phyloP scores from a whole-genome alignment of 1,140 invertebrate genomes.

The Harpegnathos saltator region DNA sequence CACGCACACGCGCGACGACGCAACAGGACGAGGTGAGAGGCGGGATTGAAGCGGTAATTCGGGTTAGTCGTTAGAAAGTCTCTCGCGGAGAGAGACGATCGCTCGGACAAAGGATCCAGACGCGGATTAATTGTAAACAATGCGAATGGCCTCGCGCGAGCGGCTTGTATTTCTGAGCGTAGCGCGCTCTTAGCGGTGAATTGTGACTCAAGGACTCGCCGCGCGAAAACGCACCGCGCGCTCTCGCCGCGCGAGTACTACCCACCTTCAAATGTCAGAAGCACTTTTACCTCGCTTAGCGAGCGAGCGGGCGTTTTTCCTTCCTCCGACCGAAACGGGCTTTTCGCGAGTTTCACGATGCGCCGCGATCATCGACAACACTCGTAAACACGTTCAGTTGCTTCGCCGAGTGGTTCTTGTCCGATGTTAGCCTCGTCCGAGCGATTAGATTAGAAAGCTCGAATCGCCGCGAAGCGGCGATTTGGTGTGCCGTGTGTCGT shows the following conservation, averaged over 20 bases:
- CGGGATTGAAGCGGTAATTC: no score
- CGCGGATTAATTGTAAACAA: conserved; percentile 52
- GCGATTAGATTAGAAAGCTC: no score
- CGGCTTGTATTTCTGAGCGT: conserved; percentile 54
- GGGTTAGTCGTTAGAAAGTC: no score
- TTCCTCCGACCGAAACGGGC: neutral
- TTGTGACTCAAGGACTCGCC: conserved; percentile 63
- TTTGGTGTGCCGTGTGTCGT: no score
- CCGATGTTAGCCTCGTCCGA: no score
- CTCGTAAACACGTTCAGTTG: conserved; percentile 50
- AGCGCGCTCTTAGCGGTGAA: conserved; percentile 10
- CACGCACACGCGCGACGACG: no score
- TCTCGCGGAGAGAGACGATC: no score
- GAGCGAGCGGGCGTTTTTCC: neutral
- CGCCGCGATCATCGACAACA: conserved; percentile 33
- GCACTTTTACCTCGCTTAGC: conserved; percentile 36
- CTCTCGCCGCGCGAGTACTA: conserved; percentile 28
- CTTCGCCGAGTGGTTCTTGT: neutral
- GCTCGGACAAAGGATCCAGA: neutral
- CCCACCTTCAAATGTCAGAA: conserved; percentile 45
- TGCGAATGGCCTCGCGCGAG: conserved; percentile 21
- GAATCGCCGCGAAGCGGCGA: no score
- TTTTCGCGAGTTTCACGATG: conserved; percentile 8
- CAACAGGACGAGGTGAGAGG: no score
- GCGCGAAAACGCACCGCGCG: conserved; percentile 48